Base-by-base conservation (phyloP, 2,113 vertebrate species). In the Scophthalmus maximus region DNA sequence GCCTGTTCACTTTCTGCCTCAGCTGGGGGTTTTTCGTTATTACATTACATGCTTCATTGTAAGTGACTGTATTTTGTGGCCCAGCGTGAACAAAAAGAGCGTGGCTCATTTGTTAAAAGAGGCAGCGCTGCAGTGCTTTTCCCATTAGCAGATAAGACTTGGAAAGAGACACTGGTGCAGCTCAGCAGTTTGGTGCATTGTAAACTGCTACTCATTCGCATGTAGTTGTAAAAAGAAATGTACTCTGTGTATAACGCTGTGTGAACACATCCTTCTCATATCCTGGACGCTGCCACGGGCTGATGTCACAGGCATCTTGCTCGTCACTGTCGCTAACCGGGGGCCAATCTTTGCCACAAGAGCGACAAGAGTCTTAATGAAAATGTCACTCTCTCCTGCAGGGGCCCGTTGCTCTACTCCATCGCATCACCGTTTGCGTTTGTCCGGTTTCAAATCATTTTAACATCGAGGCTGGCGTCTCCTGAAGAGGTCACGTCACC, bases 381-480 rank as follows among this genome's bases (percentile, higher is more conserved):
- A 80, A 88, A 89, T 73, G 73, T 77, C 59, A 26, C 25, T 12
- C 26, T 0, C 10, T 32, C 53, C 78, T 71, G 64, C 58, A 20
- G 77, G 82, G 60, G 3, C 53, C 44, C 44, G 40, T 47, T 51
- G 64, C 20, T 69, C 36, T 36, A 0, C 22, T 47, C 36, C 17
- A 9, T 23, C 10, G 3, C 36, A 5, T 3, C 0, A 1, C 18
- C 23, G 26, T 57, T 52, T 64, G 49, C 62, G 8, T 76, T 68
- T 62, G 47, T 65, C 40, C n/a, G 4, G 18, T 51, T 67, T 81
- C 29, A 6, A 76, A 83, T 75, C 30, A 46, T 76, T 86, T 81
- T 73, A 82, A 63, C 69, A 64, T 64, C n/a, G 84, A 87, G 0
- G n/a, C 27, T 12, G 38, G 12, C n/a, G 25, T 68, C 55, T 22